A percentile compares a stretch with the other conserved stretches of the same genome.
Evolutionary conservation across 2,113 vertebrate species (phyloP).

Genomic region (Mesoclemmys tuberculata): DNA sequence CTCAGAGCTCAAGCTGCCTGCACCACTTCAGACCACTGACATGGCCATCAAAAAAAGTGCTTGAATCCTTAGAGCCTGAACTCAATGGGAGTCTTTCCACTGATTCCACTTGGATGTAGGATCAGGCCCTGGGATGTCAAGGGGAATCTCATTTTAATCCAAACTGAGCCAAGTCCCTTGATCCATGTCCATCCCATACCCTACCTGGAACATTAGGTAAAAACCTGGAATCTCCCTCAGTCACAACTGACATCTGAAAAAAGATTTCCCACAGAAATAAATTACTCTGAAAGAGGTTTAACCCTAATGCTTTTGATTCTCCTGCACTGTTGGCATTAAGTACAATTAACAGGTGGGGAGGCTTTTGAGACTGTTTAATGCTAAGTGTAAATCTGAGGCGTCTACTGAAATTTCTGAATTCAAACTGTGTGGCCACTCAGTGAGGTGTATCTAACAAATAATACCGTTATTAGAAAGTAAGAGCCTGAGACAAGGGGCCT

Average conservation of each 20-base stretch:
- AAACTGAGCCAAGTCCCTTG: background rate
- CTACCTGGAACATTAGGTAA: background rate
- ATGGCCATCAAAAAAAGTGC: rapidly evolving
- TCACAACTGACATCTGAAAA: background rate
- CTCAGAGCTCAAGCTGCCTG: background rate
- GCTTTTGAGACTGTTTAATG: background rate
- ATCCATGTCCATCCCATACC: background rate
- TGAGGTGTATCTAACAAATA: rapidly evolving
- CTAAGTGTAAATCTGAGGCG: background rate
- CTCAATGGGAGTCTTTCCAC: background rate
- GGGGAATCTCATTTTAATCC: background rate
- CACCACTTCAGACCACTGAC: background rate
- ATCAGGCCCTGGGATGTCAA: rapidly evolving
- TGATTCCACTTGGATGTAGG: background rate
- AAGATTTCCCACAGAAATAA: background rate
- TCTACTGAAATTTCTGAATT: background rate
- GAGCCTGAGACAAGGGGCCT: background rate
- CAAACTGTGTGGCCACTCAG: background rate
- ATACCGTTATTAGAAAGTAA: background rate
- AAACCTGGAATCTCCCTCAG: background rate
- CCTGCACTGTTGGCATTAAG: background rate
- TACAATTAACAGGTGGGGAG: background rate
- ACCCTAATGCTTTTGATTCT: background rate
- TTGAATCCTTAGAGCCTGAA: rapidly evolving
- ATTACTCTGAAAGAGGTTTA: background rate